Conservation (phyloP, 2,888 invertebrate species). For the Rotaria magnacalcarata region DNA sequence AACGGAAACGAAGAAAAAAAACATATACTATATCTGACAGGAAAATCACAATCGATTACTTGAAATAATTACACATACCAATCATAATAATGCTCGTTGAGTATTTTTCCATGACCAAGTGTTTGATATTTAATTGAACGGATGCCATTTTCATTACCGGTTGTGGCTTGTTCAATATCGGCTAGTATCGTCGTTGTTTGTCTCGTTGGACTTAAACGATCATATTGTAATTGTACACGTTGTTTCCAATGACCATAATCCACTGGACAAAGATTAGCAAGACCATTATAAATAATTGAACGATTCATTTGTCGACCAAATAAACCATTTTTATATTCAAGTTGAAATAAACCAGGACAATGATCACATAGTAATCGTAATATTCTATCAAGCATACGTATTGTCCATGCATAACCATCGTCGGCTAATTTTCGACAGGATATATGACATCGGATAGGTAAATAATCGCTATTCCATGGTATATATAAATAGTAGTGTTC, state of each 20-base stretch:
- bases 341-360: constrained; percentile 33
- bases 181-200: background rate
- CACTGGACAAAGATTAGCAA: background rate
- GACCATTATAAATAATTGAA: background rate
- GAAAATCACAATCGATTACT: background rate
- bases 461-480: background rate
- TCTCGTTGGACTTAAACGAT: constrained; percentile 2
- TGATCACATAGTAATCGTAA: constrained; percentile 4
- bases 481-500: constrained; percentile 10
- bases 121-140: constrained; percentile 31
- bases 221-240: constrained; percentile 8
- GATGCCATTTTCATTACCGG: background rate
- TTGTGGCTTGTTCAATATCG: background rate
- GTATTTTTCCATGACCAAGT: constrained; percentile 10
- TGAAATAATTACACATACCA: background rate
- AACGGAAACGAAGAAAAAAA: background rate
- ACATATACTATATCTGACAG: background rate
- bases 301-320: constrained; percentile 10
- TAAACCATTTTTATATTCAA: constrained; percentile 9
- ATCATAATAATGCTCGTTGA: background rate
- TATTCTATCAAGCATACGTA: constrained; percentile 16
- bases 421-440: constrained; percentile 2
- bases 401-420: constrained; percentile 32
- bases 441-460: constrained; percentile 9
- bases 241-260: constrained; percentile 21